phyloP scores from a whole-genome alignment of 2,888 invertebrate species.

The Ametastegia equiseti region DNA sequence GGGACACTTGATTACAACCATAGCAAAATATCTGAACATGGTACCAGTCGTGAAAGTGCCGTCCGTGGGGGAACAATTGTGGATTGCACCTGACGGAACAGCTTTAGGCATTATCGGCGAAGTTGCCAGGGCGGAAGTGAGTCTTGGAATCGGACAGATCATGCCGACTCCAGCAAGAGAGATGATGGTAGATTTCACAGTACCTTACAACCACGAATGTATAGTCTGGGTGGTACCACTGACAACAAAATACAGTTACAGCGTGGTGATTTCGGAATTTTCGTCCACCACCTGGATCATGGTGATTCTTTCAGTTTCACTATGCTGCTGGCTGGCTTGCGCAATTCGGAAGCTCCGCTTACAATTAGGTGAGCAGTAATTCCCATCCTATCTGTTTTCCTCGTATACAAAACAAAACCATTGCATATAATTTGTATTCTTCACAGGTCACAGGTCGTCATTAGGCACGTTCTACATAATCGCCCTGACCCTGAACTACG shows the following conservation, averaged over 20 bases:
- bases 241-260: neutral
- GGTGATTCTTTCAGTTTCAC: neutral
- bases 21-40: neutral
- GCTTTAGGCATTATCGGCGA: neutral
- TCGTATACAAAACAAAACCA: no score
- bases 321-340: neutral
- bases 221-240: slow-evolving; percentile 16
- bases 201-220: neutral
- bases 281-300: neutral
- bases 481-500: neutral
- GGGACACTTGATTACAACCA: neutral
- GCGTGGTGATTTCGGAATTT: neutral
- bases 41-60: neutral
- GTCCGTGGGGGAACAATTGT: neutral
- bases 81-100: neutral
- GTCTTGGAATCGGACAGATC: slow-evolving; percentile 26
- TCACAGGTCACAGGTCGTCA: neutral
- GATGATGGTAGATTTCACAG: neutral
- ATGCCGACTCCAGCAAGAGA: neutral
- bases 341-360: neutral
- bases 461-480: neutral
- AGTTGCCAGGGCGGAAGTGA: neutral
- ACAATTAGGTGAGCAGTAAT: no score
- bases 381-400: no score
- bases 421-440: neutral